phyloP scores from a whole-genome alignment of 2,797 vertebrate genomes.

The Loris lydekkerianus region DNA sequence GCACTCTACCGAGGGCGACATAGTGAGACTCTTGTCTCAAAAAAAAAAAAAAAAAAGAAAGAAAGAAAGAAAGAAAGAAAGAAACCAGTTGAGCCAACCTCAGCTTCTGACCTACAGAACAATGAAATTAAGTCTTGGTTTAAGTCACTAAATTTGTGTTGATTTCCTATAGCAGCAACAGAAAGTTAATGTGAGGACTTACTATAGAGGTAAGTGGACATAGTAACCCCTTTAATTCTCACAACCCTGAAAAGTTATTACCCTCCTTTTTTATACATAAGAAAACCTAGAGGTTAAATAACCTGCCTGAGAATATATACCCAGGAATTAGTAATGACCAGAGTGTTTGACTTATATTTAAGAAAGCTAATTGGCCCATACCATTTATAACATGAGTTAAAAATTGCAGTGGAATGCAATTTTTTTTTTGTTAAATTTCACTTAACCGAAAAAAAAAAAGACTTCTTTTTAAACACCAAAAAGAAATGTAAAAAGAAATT shows the following conservation, averaged over 20 bases:
- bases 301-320: not conserved
- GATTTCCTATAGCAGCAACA: not conserved
- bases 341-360: not conserved
- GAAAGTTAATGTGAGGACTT: conserved; percentile 40
- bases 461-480: conserved; percentile 29
- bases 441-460: not conserved
- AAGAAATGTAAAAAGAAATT: not conserved
- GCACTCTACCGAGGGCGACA: too few relatives aligned
- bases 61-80: not conserved
- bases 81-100: not conserved
- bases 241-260: not conserved
- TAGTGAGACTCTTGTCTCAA: too few relatives aligned
- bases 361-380: not conserved
- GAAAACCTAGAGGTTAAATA: not conserved
- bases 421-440: not conserved
- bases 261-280: not conserved
- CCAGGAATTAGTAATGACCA: not conserved
- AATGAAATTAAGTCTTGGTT: not conserved
- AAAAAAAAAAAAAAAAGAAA: not conserved
- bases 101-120: conserved; percentile 21
- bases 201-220: not conserved
- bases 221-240: conserved; percentile 27
- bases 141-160: not conserved
- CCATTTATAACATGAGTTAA: not conserved
- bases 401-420: conserved; percentile 10